Percentiles rank a stretch among this genome's conserved stretches.
Conservation (phyloP, 2,797 vertebrate species). For the Rhinogobio ventralis region DNA sequence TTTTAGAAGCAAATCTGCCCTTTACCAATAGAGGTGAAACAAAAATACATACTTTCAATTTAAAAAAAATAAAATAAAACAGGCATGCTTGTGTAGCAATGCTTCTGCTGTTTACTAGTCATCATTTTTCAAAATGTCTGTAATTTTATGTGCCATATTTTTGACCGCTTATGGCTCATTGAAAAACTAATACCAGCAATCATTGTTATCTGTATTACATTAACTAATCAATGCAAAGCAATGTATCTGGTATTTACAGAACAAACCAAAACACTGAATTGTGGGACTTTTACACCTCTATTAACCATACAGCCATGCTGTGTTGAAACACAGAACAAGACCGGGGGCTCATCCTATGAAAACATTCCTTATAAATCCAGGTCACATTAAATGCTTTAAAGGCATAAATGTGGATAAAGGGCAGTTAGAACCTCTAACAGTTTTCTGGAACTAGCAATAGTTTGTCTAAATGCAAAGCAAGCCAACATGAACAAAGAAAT, state of each 20-base stretch:
- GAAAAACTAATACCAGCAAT: neutral
- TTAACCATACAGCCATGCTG: neutral
- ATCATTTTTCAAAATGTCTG: neutral
- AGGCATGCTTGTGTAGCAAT: neutral
- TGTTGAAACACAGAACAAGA: neutral
- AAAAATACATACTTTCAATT: too few relatives aligned
- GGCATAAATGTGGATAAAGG: neutral
- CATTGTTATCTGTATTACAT: neutral
- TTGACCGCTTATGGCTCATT: neutral
- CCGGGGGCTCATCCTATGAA: neutral
- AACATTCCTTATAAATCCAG: neutral
- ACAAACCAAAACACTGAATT: neutral
- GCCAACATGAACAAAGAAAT: slow-evolving; percentile 20
- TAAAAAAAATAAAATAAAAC: neutral
- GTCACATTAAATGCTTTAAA: neutral
- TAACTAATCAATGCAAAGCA: neutral
- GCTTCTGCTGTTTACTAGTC: too few relatives aligned
- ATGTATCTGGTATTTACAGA: neutral
- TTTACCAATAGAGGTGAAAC: neutral
- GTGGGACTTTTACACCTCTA: neutral
- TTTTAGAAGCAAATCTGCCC: slow-evolving; percentile 7
- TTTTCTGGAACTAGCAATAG: slow-evolving; percentile 18
- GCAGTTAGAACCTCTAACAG: neutral
- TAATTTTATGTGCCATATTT: neutral
- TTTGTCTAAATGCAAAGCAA: slow-evolving; percentile 26